Conservation (phyloP, 2,888 invertebrate genomes). For the Ectemnius continuus region DNA sequence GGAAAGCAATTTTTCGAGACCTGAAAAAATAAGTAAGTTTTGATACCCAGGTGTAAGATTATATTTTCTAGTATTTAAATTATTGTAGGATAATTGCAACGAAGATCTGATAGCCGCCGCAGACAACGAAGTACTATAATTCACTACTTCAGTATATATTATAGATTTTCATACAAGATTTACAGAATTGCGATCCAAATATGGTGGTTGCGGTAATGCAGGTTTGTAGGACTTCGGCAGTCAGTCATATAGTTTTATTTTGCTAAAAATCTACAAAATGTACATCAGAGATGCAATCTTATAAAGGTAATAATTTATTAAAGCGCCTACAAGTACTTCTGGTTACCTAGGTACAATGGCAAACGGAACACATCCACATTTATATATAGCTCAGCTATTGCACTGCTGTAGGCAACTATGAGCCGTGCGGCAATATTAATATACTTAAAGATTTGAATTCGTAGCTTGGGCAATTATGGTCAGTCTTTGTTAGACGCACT, state of each 20-base stretch:
- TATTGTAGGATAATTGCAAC: neutral
- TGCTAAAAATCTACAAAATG: slow-evolving; percentile 6
- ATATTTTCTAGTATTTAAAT: neutral
- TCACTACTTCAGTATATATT: too few relatives aligned
- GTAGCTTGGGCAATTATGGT: too few relatives aligned
- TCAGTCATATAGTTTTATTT: neutral
- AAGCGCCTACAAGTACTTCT: neutral
- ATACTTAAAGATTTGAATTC: too few relatives aligned
- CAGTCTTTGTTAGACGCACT: too few relatives aligned
- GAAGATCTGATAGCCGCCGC: neutral
- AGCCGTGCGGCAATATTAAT: neutral
- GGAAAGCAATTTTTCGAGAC: slow-evolving; percentile 65
- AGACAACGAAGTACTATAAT: neutral
- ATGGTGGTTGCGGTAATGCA: too few relatives aligned
- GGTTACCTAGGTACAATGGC: neutral
- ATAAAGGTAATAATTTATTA: neutral
- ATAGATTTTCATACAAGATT: too few relatives aligned
- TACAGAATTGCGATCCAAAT: too few relatives aligned
- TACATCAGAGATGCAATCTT: neutral
- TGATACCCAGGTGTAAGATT: neutral
- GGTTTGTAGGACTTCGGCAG: too few relatives aligned
- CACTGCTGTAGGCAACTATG: slow-evolving; percentile 10
- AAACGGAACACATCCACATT: neutral
- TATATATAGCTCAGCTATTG: slow-evolving; percentile 8
- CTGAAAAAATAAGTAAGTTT: slow-evolving; percentile 72